phyloP scores from a whole-genome alignment of 2,888 invertebrate genomes.

The Herminia tarsipennalis region DNA sequence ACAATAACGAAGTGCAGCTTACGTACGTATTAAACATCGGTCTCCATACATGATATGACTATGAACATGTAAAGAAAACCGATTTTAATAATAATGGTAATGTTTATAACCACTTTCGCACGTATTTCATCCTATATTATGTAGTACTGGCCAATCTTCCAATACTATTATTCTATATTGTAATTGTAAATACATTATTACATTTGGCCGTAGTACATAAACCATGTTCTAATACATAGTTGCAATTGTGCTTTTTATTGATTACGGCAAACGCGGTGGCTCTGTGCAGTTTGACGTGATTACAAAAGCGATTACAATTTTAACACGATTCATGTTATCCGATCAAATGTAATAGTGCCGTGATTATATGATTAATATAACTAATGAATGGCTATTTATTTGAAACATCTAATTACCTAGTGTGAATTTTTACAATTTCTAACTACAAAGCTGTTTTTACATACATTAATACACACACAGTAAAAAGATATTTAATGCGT shows the following conservation, averaged over 20 bases:
- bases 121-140: conserved; percentile 23
- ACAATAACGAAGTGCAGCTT: conserved; percentile 53
- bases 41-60: conserved; percentile 37
- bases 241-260: conserved; percentile 12
- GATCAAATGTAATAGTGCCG: conserved; percentile 34
- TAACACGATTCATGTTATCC: conserved; percentile 17
- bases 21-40: conserved; percentile 39
- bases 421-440: conserved; percentile 68
- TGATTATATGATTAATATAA: conserved; percentile 38
- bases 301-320: conserved; percentile 17
- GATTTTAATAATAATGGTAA: conserved; percentile 33
- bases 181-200: conserved; percentile 23
- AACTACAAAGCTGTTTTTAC: conserved; percentile 72
- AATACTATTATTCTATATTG: conserved; percentile 33
- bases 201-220: conserved; percentile 28
- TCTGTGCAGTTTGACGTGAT: conserved; percentile 28
- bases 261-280: conserved; percentile 15
- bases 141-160: conserved; percentile 51
- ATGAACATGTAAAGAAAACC: conserved; percentile 28
- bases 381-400: conserved; percentile 49
- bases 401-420: conserved; percentile 61
- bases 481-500: conserved; percentile 54
- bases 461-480: conserved; percentile 64
- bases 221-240: conserved; percentile 9
- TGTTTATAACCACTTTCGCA: conserved; percentile 12